These are phyloP conservation scores for Drosophila lacertosa DNA, from an alignment of 1,140 invertebrate species.

Conservation along the genomic window DNA sequence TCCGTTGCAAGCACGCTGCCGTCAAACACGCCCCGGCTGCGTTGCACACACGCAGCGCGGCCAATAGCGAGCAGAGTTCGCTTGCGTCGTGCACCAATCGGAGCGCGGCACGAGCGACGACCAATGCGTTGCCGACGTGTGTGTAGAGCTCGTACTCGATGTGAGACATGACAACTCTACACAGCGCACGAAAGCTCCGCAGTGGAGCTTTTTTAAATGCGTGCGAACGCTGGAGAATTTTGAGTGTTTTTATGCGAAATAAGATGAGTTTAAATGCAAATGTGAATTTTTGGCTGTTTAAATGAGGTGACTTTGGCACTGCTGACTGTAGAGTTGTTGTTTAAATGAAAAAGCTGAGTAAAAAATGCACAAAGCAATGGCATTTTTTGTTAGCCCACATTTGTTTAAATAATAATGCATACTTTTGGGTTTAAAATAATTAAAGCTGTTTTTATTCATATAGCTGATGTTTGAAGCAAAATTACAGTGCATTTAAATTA, in stretches of 20 bases:
- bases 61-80: slow-evolving; percentile 17
- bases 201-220: slow-evolving; percentile 12
- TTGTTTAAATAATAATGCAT: slow-evolving; percentile 10
- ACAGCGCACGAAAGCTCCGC: slow-evolving; percentile 36
- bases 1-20: not conserved
- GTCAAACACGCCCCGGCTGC: slow-evolving; percentile 13
- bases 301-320: not conserved
- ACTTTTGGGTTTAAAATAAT: slow-evolving; percentile 31
- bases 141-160: slow-evolving; percentile 9
- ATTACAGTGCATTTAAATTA: no score
- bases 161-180: slow-evolving; percentile 36
- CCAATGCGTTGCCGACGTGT: slow-evolving; percentile 24
- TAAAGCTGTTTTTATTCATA: no score
- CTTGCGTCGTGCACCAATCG: slow-evolving; percentile 19
- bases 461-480: no score
- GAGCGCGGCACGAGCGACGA: slow-evolving; percentile 2
- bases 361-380: no score
- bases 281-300: not conserved
- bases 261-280: not conserved
- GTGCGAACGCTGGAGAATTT: not conserved
- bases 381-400: no score
- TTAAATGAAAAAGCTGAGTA: no score
- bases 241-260: not conserved
- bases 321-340: not conserved
- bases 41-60: slow-evolving; percentile 2